Percentiles rank a stretch among this genome's conserved stretches.
These are phyloP conservation scores for Iselma pallidipennis DNA, from an alignment of 2,888 invertebrate species.

Conservation along the genomic window DNA sequence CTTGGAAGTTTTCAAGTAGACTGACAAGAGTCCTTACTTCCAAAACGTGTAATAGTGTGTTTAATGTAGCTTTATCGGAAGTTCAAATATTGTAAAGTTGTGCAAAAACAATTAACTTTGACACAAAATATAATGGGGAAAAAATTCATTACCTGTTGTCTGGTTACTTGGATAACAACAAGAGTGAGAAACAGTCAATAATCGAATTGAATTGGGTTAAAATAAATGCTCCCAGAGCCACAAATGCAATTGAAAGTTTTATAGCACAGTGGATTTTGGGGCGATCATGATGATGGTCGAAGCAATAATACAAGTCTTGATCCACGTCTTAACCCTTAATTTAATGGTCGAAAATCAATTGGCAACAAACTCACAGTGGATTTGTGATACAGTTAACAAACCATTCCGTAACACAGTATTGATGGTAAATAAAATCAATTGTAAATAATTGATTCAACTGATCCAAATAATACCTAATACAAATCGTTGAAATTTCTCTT, in stretches of 20 bases:
- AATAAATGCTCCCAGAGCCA: conserved; percentile 15
- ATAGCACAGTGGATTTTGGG: conserved; percentile 6
- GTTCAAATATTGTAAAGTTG: too few species aligned
- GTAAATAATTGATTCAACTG: neutral
- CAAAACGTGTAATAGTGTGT: too few species aligned
- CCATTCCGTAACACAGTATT: neutral
- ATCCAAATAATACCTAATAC: neutral
- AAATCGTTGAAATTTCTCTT: neutral
- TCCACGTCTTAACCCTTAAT: conserved; percentile 18
- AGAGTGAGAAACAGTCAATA: neutral
- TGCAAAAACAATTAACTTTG: too few species aligned
- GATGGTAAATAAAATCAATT: neutral
- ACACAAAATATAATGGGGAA: too few species aligned
- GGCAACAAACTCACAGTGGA: conserved; percentile 6
- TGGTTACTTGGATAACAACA: neutral
- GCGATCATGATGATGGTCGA: too few species aligned
- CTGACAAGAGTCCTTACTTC: neutral
- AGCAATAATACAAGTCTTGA: conserved; percentile 11
- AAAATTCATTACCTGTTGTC: neutral
- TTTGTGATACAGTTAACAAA: neutral
- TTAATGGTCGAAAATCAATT: conserved; percentile 20
- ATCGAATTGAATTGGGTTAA: neutral
- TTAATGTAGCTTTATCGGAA: too few species aligned
- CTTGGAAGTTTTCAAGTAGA: neutral
- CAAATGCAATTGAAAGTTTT: conserved; percentile 25